These are phyloP conservation scores for Siniperca chuatsi DNA, from an alignment of 2,113 vertebrate genomes.

Conservation along the genomic window DNA sequence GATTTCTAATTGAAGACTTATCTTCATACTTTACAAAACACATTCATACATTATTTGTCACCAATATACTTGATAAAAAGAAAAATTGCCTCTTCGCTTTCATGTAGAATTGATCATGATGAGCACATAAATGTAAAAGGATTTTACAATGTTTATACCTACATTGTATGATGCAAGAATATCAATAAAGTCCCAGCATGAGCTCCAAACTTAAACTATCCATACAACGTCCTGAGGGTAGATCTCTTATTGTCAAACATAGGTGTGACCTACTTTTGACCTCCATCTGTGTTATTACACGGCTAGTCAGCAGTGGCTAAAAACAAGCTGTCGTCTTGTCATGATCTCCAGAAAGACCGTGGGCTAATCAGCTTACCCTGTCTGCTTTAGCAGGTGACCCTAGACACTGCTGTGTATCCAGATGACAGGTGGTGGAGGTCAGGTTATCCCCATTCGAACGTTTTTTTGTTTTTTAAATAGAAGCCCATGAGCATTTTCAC, in stretches of 20 bases:
- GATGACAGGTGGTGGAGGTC: slow-evolving; percentile 65
- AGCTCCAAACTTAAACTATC: background rate
- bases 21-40: background rate
- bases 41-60: background rate
- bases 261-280: slow-evolving; percentile 41
- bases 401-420: slow-evolving; percentile 38
- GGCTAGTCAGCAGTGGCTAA: slow-evolving; percentile 24
- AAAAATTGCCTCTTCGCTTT: slow-evolving; percentile 1
- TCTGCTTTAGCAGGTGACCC: slow-evolving; percentile 71
- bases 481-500: background rate
- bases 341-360: slow-evolving; percentile 68
- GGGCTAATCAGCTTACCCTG: slow-evolving; percentile 79
- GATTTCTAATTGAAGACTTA: background rate
- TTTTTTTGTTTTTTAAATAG: slow-evolving; percentile 35
- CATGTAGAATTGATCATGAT: background rate
- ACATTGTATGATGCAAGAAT: background rate
- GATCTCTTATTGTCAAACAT: background rate
- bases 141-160: background rate
- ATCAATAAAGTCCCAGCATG: background rate
- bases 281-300: slow-evolving; percentile 25
- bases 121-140: background rate
- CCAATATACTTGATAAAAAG: background rate
- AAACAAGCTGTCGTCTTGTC: slow-evolving; percentile 75
- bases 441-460: slow-evolving; percentile 43
- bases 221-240: background rate